Evolutionary conservation across 2,113 vertebrate genomes (phyloP).

Genomic region (Baryphthengus martii): DNA sequence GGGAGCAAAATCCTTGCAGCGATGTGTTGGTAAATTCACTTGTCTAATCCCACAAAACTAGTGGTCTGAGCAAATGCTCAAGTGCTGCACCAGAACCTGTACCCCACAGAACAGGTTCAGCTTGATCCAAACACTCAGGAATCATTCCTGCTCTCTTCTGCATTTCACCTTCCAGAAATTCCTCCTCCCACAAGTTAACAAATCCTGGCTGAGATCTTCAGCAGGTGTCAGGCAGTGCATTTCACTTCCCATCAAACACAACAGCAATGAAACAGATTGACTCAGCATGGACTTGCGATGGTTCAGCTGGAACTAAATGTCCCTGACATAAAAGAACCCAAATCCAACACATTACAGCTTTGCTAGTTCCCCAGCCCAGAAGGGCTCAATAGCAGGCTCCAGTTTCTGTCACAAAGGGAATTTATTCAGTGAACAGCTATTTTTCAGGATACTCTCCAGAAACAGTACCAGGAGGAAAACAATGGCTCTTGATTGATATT

Average conservation of each 20-base stretch:
- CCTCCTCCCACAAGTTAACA: neutral
- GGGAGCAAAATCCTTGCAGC: neutral
- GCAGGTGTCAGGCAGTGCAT: constrained; percentile 6
- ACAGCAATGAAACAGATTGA: neutral
- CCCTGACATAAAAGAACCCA: neutral
- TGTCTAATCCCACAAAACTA: neutral
- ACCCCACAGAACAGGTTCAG: constrained; percentile 7
- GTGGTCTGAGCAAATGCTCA: accelerated
- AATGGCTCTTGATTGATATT: neutral
- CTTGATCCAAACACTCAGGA: neutral
- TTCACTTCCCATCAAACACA: neutral
- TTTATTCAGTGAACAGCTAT: neutral
- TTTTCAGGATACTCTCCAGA: neutral
- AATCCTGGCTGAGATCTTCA: neutral
- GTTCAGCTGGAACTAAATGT: neutral
- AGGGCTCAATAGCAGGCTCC: neutral
- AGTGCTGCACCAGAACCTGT: neutral
- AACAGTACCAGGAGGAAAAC: accelerated
- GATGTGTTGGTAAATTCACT: neutral
- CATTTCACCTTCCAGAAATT: constrained; percentile 21
- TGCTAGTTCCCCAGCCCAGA: neutral
- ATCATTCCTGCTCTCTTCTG: neutral
- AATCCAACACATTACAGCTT: neutral
- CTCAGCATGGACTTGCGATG: neutral
- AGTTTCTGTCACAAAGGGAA: neutral